A percentile compares a stretch with the other conserved stretches of the same genome.
phyloP scores from a whole-genome alignment of 2,113 vertebrate genomes.

The Phrynocephalus versicolor region DNA sequence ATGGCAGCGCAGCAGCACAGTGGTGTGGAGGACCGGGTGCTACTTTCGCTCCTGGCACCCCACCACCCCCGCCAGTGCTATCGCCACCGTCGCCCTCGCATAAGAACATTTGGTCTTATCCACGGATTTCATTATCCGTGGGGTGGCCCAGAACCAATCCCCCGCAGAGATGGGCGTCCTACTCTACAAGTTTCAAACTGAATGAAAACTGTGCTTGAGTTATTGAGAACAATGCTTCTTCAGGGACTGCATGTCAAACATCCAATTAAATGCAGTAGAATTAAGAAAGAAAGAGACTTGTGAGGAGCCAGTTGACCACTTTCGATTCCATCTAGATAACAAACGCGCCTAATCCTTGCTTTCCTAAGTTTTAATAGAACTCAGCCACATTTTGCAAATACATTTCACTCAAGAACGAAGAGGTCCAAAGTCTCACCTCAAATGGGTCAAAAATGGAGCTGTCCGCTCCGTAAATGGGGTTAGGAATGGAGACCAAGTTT shows the following conservation, averaged over 20 bases:
- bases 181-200: too few relatives aligned
- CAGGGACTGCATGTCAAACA: not conserved
- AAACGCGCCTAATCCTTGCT: not conserved
- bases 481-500: constrained; percentile 83
- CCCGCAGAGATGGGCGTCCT: too few relatives aligned
- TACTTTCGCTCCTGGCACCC: too few relatives aligned
- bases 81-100: too few relatives aligned
- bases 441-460: constrained; percentile 79
- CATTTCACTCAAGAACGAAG: not conserved
- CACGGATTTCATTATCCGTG: too few relatives aligned
- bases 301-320: not conserved
- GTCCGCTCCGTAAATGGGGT: constrained; percentile 82
- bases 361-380: not conserved
- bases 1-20: too few relatives aligned
- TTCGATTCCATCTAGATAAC: not conserved
- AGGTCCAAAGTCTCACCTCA: constrained; percentile 68
- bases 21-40: too few relatives aligned
- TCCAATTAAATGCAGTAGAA: not conserved
- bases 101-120: too few relatives aligned
- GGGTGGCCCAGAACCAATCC: too few relatives aligned
- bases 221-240: too few relatives aligned
- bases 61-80: too few relatives aligned
- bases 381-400: not conserved
- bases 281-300: not conserved
- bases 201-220: too few relatives aligned